Evolutionary conservation across 2,888 invertebrate genomes (phyloP).

Genomic region (Trachelus iudaicus): DNA sequence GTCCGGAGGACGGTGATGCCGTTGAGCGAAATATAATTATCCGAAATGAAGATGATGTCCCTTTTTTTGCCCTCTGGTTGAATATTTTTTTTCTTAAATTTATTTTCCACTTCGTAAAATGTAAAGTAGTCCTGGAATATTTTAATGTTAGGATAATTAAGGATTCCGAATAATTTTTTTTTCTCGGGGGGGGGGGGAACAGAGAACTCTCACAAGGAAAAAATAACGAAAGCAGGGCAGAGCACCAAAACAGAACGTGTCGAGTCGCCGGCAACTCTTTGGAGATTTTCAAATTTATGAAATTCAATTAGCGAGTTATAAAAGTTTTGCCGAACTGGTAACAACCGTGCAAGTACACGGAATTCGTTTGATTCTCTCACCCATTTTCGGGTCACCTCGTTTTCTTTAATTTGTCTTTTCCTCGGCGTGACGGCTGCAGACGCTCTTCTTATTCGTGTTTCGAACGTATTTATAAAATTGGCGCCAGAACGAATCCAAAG

Average conservation of each 20-base stretch:
- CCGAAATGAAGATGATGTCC: not conserved
- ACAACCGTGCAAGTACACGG: not conserved
- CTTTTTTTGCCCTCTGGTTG: not conserved
- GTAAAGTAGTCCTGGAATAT: not conserved
- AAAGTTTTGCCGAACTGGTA: constrained; percentile 18
- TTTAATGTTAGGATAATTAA: not conserved
- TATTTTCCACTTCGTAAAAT: not conserved
- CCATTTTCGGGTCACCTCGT: not conserved
- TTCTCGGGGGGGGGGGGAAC: not conserved
- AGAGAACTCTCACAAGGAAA: not conserved
- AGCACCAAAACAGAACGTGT: not conserved
- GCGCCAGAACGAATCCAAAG: not conserved
- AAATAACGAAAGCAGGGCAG: not conserved
- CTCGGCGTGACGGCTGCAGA: not conserved
- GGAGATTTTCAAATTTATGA: constrained; percentile 29
- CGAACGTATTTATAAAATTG: not conserved
- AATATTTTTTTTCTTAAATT: not conserved
- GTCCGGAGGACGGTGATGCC: not conserved
- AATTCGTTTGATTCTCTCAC: not conserved
- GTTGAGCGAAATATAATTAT: not conserved
- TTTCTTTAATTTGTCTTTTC: not conserved
- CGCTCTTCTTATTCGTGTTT: not conserved
- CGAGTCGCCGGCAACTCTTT: not conserved
- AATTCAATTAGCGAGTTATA: constrained; percentile 35
- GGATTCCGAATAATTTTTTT: not conserved